Base-by-base conservation (phyloP, 1,140 invertebrate genomes). In the Drosophila pseudoobscura region DNA sequence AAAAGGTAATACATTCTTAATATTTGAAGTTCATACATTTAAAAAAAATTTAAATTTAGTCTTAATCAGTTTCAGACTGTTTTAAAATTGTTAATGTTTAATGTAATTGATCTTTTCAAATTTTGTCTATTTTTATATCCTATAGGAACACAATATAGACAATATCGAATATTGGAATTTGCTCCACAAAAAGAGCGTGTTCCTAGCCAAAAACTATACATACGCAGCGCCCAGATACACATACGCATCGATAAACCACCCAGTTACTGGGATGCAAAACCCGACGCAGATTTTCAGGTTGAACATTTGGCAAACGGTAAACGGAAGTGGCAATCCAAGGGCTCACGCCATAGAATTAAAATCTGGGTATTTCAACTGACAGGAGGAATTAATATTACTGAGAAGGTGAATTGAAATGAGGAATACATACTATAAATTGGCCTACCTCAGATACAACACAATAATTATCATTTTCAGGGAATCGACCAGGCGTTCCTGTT, bases 131-230 rank as follows among this genome's bases (percentile, higher is more conserved):
- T 35, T 41, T 54, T 22, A 51, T 7, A 29, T 52, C 9, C 53
- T 15, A 26, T 73, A 97, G 97, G 88, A 93, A 94, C 69, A 94
- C 94, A 78, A 63, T 89, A 77, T 54, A 79, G 97, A 90, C 95
- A 96, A 6, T 97, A 97, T 89, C 94, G 95, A 26, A 93, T 97
- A 56, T 93, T 98, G 54, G 96, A 97, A 91, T 97, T 98, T 92
- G 52, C 82, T 24, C 63, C 94, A 94, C 61, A 95, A 95, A 63
- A 95, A 95, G 77, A 94, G 93, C 51, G 84, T 43, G 93, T 94
- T 78, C 93, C 92, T 26, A 94, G 92, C 88, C 94, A 85, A 92
- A 89, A 90, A 60, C 49, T 91, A 13, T 70, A 71, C 13, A 80
- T 91, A 49, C 73, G 78, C 13, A 78, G 79, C 55, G 90, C 90